Conservation (phyloP, 2,888 invertebrate species). For the Griposia aprilina region DNA sequence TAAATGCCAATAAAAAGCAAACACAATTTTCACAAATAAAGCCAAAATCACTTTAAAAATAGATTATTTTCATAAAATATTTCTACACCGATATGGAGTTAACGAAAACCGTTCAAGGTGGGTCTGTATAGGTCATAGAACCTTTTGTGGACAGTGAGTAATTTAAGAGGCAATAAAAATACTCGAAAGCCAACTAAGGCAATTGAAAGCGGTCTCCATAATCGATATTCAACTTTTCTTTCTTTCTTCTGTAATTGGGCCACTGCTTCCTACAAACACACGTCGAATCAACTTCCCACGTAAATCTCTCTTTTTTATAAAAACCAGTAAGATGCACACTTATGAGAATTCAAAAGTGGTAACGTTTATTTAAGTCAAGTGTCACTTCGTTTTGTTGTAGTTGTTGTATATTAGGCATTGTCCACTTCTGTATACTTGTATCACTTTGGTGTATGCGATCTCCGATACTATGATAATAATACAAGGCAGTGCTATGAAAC, state of each 20-base stretch:
- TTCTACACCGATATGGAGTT: background rate
- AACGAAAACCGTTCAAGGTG: background rate
- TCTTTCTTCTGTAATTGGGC: conserved; percentile 44
- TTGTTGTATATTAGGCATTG: too few species aligned
- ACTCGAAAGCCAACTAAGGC: conserved; percentile 11
- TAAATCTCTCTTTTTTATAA: conserved; percentile 44
- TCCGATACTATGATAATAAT: too few species aligned
- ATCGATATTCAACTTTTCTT: conserved; percentile 56
- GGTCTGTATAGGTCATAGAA: background rate
- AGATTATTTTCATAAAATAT: background rate
- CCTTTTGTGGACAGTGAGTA: background rate
- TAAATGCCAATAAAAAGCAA: background rate
- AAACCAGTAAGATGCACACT: background rate
- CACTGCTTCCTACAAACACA: conserved; percentile 47
- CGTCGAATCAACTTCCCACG: conserved; percentile 45
- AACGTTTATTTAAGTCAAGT: background rate
- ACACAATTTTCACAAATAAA: too few species aligned
- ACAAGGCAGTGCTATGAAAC: too few species aligned
- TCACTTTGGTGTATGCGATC: too few species aligned
- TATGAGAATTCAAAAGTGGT: conserved; percentile 2
- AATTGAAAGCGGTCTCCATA: conserved; percentile 47
- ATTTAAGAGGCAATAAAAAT: conserved; percentile 46
- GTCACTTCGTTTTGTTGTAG: too few species aligned
- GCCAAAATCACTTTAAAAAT: background rate
- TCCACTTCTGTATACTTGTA: too few species aligned